Percentiles rank a stretch among this genome's conserved stretches.
phyloP scores from a whole-genome alignment of 2,797 vertebrate genomes.

The Acrocephalus scirpaceus region DNA sequence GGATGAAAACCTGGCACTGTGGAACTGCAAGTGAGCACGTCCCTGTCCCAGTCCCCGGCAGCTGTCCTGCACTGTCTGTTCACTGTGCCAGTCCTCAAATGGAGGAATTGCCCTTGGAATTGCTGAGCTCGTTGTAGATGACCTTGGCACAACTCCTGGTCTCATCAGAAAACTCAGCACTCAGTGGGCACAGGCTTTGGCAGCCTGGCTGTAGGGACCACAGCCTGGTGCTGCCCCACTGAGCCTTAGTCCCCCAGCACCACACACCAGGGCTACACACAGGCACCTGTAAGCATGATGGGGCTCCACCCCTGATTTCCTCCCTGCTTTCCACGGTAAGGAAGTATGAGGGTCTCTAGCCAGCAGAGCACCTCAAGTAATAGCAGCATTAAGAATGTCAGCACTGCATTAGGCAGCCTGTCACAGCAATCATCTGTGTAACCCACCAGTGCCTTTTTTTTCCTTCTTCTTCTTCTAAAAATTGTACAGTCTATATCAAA shows the following conservation, averaged over 20 bases:
- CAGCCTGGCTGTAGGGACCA: neutral
- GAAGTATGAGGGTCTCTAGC: neutral
- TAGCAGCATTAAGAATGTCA: neutral
- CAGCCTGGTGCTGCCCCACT: accelerated
- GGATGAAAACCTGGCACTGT: neutral
- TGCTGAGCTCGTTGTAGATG: neutral
- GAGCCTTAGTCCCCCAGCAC: neutral
- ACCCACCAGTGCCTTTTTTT: neutral
- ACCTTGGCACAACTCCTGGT: neutral
- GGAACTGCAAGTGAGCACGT: neutral
- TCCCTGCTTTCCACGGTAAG: neutral
- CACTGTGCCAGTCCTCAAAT: neutral
- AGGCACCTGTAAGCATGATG: accelerated
- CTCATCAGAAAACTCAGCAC: accelerated
- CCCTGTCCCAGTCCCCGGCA: neutral
- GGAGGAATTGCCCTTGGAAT: neutral
- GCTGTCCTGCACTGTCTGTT: neutral
- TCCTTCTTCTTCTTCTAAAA: neutral
- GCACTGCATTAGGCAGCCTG: neutral
- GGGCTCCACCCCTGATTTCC: accelerated
- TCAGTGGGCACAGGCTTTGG: neutral
- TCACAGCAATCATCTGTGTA: neutral
- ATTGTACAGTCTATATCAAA: neutral
- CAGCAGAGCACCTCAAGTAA: neutral
- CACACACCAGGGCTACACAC: accelerated